Base-by-base conservation (phyloP, 2,888 invertebrate species). In the Phorcus lineatus region DNA sequence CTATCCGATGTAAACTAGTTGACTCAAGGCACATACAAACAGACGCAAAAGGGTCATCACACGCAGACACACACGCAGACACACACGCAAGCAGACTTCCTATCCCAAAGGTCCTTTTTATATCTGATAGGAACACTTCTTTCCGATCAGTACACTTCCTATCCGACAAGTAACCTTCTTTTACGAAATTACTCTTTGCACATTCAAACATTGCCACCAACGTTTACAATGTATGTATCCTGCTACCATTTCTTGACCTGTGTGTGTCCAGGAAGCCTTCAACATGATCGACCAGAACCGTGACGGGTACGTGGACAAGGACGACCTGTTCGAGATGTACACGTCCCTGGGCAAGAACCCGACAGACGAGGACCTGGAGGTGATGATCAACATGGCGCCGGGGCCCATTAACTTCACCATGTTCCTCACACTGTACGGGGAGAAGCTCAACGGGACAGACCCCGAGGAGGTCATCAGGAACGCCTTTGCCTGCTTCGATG, bases 381-480 rank as follows among this genome's bases (percentile, higher is more conserved):
- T 86, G 70, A 92, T 92, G 92, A 86, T 92, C 36, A 85, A 81
- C 28, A 91, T 91, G 78, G 91, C 92, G 0, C 92, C 91, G 11
- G 92, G 91, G 67, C 91, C 92, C 47, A 88, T 92, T 70, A 92
- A 92, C 84, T 92, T 92, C 83, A 92, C 92, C n/a, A 92, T 92
- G 91, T 92, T 92, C 82, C 88, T 92, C 6, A 92, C 92, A 2
- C 82, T 92, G 67, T 92, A 92, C 77, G 92, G 92, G 0, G 92
- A 92, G 82, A 90, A 90, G 77, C 84, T 92, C 57, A 91, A 91
- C 77, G 92, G 92, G 13, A 92, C 91, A 0, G 92, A 92, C 67
- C 92, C 92, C 0, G 92, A 92, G 78, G 91, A 92, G n/a, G 92
- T 91, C 75, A 92, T 92, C 79, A 83, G 82, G 80, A 92, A 91